A percentile compares a stretch with the other conserved stretches of the same genome.
Evolutionary conservation across 2,797 vertebrate genomes (phyloP).

Genomic region (Paedocypris micromegethes): DNA sequence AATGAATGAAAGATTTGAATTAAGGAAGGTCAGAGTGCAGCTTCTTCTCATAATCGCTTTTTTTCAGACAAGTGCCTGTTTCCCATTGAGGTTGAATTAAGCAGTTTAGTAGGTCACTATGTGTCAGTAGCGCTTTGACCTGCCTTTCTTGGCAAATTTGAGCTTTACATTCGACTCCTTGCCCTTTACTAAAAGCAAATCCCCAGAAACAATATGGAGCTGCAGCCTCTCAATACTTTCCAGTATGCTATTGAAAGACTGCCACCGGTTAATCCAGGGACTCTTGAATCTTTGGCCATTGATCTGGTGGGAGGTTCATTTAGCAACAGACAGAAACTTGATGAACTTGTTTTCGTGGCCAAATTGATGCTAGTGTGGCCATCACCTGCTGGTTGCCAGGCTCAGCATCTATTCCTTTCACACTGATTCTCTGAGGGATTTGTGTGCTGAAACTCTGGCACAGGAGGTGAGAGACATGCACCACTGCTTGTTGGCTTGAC

Average conservation of each 20-base stretch:
- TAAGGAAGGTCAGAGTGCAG: constrained; percentile 59
- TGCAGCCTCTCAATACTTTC: constrained; percentile 2
- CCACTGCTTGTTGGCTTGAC: constrained; percentile 25
- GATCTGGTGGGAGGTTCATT: constrained; percentile 31
- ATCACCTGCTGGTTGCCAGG: constrained; percentile 19
- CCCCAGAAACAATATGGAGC: constrained; percentile 14
- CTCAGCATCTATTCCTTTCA: neutral
- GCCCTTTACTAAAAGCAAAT: constrained; percentile 27
- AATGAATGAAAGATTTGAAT: constrained; percentile 62
- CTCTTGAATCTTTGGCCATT: constrained; percentile 12
- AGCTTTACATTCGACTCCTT: constrained; percentile 21
- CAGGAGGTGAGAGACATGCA: constrained; percentile 31
- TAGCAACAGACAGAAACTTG: constrained; percentile 23
- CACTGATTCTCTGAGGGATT: constrained; percentile 20
- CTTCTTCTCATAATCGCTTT: constrained; percentile 54
- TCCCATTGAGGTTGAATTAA: constrained; percentile 56
- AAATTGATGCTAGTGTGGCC: constrained; percentile 31
- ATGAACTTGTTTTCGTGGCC: constrained; percentile 23
- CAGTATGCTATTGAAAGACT: constrained; percentile 12
- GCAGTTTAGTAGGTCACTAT: constrained; percentile 52
- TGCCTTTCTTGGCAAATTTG: constrained; percentile 32
- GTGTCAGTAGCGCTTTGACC: constrained; percentile 52
- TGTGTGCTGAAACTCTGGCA: constrained; percentile 29
- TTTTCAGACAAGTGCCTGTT: constrained; percentile 43
- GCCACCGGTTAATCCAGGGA: constrained; percentile 27